These are phyloP conservation scores for Microctonus brassicae DNA, from an alignment of 2,888 invertebrate species.

Conservation along the genomic window DNA sequence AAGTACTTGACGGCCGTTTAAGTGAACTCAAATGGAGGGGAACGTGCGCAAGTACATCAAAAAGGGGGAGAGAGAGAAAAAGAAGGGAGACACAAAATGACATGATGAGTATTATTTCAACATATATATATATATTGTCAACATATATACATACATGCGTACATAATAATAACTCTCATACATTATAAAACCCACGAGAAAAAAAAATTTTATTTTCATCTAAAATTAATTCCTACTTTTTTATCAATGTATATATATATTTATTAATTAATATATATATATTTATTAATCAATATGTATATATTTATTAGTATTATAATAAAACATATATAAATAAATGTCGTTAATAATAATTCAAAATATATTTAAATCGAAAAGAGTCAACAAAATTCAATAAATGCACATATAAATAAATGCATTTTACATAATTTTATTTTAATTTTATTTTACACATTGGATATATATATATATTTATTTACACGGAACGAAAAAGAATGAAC, in stretches of 20 bases:
- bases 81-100: conserved; percentile 32
- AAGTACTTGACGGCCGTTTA: conserved; percentile 53
- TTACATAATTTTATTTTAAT: no score
- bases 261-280: no score
- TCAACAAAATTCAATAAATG: no score
- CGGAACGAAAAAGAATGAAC: conserved; percentile 30
- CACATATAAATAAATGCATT: no score
- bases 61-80: conserved; percentile 27
- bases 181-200: no score
- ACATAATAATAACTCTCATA: not conserved
- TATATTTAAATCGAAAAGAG: not conserved
- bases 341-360: not conserved
- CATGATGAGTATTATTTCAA: conserved; percentile 46
- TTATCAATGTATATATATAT: no score
- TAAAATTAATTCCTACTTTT: not conserved
- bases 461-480: not conserved
- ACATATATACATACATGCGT: not conserved
- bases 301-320: no score
- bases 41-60: conserved; percentile 11
- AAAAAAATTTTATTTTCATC: not conserved
- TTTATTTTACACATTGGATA: no score
- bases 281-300: no score
- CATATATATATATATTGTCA: conserved; percentile 33
- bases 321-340: no score
- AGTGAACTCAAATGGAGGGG: conserved; percentile 40